Conservation (phyloP, 1,140 invertebrate genomes). For the Polypedilum vanderplanki region DNA sequence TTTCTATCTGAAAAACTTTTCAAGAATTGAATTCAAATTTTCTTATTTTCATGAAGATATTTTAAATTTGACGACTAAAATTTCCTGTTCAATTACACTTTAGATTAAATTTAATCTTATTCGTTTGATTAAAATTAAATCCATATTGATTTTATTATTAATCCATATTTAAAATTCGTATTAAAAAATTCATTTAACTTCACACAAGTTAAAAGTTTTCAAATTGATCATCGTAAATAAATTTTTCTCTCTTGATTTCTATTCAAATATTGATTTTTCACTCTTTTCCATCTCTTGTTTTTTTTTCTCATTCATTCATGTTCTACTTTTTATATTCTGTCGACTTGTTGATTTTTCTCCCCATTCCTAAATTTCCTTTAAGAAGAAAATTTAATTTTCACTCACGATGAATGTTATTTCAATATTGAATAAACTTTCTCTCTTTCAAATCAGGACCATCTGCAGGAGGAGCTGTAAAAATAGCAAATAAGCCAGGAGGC, state of each 20-base stretch:
- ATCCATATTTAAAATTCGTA: too few species aligned
- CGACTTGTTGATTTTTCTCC: slow-evolving; percentile 2
- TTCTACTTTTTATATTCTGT: not conserved
- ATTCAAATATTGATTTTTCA: slow-evolving; percentile 13
- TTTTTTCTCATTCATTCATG: not conserved
- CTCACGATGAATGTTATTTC: not conserved
- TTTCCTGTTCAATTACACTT: too few species aligned
- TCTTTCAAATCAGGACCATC: not conserved
- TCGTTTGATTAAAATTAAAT: too few species aligned
- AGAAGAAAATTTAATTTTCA: not conserved
- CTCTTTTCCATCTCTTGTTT: not conserved
- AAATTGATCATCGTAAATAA: slow-evolving; percentile 10
- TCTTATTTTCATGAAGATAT: too few species aligned
- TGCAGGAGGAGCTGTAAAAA: not conserved
- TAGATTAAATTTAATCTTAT: too few species aligned
- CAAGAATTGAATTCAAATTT: too few species aligned
- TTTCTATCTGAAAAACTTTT: too few species aligned
- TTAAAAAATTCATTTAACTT: too few species aligned
- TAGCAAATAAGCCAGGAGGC: not conserved
- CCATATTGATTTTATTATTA: too few species aligned
- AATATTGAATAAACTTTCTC: not conserved
- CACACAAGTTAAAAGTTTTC: not conserved
- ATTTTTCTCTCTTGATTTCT: not conserved
- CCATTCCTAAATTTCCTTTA: not conserved
- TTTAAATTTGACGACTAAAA: too few species aligned